A percentile compares a stretch with the other conserved stretches of the same genome.
Conservation (phyloP, 1,140 invertebrate species). For the Drosophila kanapiae region DNA sequence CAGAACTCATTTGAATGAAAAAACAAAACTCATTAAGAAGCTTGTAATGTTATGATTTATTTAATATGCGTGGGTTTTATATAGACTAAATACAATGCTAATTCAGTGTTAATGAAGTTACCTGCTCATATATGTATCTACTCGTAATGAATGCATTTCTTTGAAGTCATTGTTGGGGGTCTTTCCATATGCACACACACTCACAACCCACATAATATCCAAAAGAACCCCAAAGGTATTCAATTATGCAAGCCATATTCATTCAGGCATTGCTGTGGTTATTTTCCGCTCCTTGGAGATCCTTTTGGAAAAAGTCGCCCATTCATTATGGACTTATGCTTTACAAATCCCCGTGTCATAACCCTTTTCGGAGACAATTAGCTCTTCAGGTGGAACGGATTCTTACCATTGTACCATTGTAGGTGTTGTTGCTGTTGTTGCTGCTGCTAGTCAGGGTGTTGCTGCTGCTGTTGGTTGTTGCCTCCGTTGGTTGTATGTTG, state of each 20-base stretch:
- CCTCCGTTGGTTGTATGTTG: conserved; percentile 30
- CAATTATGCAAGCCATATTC: conserved; percentile 20
- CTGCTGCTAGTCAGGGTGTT: conserved; percentile 50
- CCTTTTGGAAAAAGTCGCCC: conserved; percentile 13
- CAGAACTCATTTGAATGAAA: no score
- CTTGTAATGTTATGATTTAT: not conserved
- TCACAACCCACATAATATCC: not conserved
- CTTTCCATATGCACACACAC: no score
- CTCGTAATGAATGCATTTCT: conserved; percentile 11
- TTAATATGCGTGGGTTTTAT: not conserved
- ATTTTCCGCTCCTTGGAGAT: conserved; percentile 29
- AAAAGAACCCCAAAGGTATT: conserved; percentile 2
- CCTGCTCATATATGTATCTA: not conserved
- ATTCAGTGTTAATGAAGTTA: not conserved
- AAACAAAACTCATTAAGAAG: not conserved
- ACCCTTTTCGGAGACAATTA: conserved; percentile 33
- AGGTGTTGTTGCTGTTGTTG: conserved; percentile 48
- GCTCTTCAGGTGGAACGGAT: conserved; percentile 29
- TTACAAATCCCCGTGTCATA: conserved; percentile 18
- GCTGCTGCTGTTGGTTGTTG: conserved; percentile 33
- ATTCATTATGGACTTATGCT: conserved; percentile 17
- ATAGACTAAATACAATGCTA: not conserved
- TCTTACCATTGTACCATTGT: conserved; percentile 58
- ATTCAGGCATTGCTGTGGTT: conserved; percentile 21
- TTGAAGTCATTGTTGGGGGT: not conserved